phyloP scores from a whole-genome alignment of 2,888 invertebrate species.

The Drymonia ruficornis region DNA sequence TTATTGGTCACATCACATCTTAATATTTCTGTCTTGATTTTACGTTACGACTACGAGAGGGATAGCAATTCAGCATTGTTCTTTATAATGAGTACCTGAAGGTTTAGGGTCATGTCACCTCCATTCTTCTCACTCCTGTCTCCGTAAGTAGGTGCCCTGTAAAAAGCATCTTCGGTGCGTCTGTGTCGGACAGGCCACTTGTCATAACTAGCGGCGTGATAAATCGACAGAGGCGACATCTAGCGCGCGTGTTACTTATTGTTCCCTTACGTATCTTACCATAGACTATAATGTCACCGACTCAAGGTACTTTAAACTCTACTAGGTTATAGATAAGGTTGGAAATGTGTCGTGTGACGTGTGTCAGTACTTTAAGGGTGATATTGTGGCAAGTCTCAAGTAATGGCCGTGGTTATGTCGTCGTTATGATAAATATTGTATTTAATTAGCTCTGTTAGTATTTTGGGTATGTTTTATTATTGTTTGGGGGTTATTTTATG shows the following conservation, averaged over 20 bases:
- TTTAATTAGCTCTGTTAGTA: constrained; percentile 67
- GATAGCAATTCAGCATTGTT: no score
- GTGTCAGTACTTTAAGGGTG: constrained; percentile 47
- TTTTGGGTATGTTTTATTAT: constrained; percentile 39
- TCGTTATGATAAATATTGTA: constrained; percentile 71
- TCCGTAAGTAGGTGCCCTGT: constrained; percentile 53
- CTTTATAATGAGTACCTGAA: no score
- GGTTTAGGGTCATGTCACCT: constrained; percentile 2
- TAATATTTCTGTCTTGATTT: no score
- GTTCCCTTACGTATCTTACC: constrained; percentile 67
- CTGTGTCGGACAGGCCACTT: constrained; percentile 77
- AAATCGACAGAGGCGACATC: constrained; percentile 76
- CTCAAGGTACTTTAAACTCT: constrained; percentile 27
- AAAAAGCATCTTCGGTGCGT: constrained; percentile 72
- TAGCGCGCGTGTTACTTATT: constrained; percentile 75
- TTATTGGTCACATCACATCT: no score
- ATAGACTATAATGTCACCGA: constrained; percentile 11
- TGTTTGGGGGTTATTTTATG: constrained; percentile 16
- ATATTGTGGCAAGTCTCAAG: constrained; percentile 56
- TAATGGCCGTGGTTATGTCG: constrained; percentile 67
- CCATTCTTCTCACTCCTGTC: constrained; percentile 12
- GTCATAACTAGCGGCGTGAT: constrained; percentile 78
- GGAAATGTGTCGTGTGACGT: not conserved
- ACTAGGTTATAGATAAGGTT: not conserved
- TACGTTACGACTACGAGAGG: no score